Evolutionary conservation across 1,140 invertebrate genomes (phyloP), one percentile per base, ranked within the genome.

Genomic region (Chrysomallon squamiferum): DNA sequence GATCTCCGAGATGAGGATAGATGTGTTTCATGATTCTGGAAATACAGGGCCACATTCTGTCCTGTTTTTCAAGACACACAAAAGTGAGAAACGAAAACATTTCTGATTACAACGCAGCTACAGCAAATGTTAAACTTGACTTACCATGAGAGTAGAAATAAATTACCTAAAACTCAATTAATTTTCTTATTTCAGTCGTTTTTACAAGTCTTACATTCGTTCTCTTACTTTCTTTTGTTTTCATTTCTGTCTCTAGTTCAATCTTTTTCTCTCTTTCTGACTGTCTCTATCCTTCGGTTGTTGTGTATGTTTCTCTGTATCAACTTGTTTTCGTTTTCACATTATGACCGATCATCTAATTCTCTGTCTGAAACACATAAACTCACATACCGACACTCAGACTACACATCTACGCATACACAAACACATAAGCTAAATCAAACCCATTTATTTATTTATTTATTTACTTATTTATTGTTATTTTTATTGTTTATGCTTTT

Each of bases 111-210:
- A 45, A 81, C 79, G 56, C 7, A 86, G 87, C 38, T 79, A 84
- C 65, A 41, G 84, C 78, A 22, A 85, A 64, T 30, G 79, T 75
- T 62, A 74, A 85, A 6, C 80, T 61, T 27, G 61, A 68, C n/a
- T 74, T 72, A 47, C 83, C 62, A 20, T 77, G 49, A 71, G 75
- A 74, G 27, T 80, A 77, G 38, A 71, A 71, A 49, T 86, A 73
- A 66, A 73, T 80, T 9, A 87, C 86, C 38, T 82, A 74, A 4
- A 87, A 71, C 69, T 87, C 87, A 60, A 86, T 73, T 62, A 88
- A 87, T 80, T 95, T 93, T 85, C 92, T 92, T 70, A 94, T 92
- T 6, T 93, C 86, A 66, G 95, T 93, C 0, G 94, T 85, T 78
- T 95, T 93, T 81, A 94, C 70, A 66, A 91, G 92, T 41, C 87